These are phyloP conservation scores for Heptranchias perlo DNA, from an alignment of 2,113 vertebrate genomes.

Conservation along the genomic window DNA sequence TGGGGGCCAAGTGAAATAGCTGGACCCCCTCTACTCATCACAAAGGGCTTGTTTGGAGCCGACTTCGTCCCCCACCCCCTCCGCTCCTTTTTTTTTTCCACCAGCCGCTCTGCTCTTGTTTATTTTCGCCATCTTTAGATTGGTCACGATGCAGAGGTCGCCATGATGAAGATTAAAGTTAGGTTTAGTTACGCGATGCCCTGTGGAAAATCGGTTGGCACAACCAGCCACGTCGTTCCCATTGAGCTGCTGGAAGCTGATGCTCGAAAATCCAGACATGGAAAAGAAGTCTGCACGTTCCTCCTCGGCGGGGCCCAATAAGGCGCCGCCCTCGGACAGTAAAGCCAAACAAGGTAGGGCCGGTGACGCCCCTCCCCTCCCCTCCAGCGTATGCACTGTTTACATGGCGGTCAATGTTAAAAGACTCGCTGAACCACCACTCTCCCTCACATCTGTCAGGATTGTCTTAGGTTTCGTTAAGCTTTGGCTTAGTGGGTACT, in stretches of 20 bases:
- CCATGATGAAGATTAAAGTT: constrained; percentile 75
- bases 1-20: background rate
- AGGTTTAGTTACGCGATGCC: constrained; percentile 32
- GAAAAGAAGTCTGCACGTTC: constrained; percentile 34
- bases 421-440: background rate
- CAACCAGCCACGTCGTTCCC: constrained; percentile 34
- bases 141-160: constrained; percentile 70
- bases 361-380: background rate
- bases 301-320: constrained; percentile 14
- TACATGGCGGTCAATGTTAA: background rate
- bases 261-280: constrained; percentile 35
- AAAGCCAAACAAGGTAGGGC: constrained; percentile 26
- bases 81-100: constrained; percentile 45
- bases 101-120: constrained; percentile 46
- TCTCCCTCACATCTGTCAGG: background rate
- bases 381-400: background rate
- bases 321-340: constrained; percentile 26
- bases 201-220: constrained; percentile 33
- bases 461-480: background rate
- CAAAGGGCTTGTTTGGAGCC: constrained; percentile 43
- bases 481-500: background rate
- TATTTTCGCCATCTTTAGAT: constrained; percentile 51
- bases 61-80: constrained; percentile 49
- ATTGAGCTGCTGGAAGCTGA: constrained; percentile 29
- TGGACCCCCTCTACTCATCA: constrained; percentile 51